Percentiles rank a stretch among this genome's conserved stretches.
Conservation (phyloP, 2,888 invertebrate species). For the Chymomyza amoena region DNA sequence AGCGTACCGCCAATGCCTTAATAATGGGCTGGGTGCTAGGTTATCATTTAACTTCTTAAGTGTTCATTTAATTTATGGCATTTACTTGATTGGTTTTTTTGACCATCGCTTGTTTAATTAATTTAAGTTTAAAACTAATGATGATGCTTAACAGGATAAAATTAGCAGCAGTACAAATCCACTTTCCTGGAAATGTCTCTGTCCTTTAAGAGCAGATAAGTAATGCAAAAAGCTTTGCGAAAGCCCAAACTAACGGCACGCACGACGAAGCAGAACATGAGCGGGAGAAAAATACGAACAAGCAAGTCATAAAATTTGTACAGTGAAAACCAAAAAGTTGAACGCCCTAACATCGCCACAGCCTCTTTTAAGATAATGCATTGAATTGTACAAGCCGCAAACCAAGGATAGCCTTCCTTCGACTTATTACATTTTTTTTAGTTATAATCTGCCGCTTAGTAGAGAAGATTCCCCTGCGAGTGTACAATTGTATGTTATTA, state of each 20-base stretch:
- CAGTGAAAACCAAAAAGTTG: not conserved
- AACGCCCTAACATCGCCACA: not conserved
- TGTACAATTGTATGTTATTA: no score
- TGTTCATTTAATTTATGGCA: not conserved
- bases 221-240: conserved; percentile 48
- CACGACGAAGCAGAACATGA: conserved; percentile 24
- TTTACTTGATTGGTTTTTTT: not conserved
- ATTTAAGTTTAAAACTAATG: conserved; percentile 5
- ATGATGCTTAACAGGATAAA: conserved; percentile 1
- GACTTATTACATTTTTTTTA: no score
- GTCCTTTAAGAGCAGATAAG: not conserved
- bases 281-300: conserved; percentile 34
- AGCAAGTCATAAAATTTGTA: conserved; percentile 46
- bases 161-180: not conserved
- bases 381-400: no score
- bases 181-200: conserved; percentile 68
- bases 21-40: conserved; percentile 33
- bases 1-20: conserved; percentile 29
- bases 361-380: no score
- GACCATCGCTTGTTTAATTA: not conserved
- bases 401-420: no score
- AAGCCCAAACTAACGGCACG: conserved; percentile 39
- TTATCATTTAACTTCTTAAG: conserved; percentile 22
- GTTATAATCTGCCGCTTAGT: no score
- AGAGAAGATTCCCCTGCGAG: no score